phyloP scores from a whole-genome alignment of 2,113 vertebrate genomes.

The Speoplatyrhinus poulsoni region DNA sequence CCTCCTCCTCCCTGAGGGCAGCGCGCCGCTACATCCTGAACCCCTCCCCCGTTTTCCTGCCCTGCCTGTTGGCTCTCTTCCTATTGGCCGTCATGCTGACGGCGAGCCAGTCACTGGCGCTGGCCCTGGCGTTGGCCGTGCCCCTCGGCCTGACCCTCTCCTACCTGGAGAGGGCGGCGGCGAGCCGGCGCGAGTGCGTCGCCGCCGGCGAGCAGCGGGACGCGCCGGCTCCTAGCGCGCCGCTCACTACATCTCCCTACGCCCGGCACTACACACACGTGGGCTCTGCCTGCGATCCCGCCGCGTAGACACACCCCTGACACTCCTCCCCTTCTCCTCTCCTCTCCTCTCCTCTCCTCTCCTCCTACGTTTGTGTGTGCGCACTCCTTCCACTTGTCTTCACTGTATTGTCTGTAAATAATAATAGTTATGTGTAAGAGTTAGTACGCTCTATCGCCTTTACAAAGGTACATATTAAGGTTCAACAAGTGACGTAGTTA shows the following conservation, averaged over 20 bases:
- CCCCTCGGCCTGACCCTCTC: slow-evolving; percentile 91
- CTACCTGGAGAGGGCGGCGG: slow-evolving; percentile 86
- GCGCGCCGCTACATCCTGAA: slow-evolving; percentile 54
- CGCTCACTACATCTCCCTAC: slow-evolving; percentile 35
- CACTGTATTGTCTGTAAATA: slow-evolving; percentile 16
- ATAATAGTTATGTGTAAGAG: background rate
- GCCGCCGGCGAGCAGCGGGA: slow-evolving; percentile 26
- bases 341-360: background rate
- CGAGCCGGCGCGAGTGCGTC: slow-evolving; percentile 40
- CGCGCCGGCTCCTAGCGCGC: slow-evolving; percentile 10
- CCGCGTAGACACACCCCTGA: slow-evolving; percentile 62
- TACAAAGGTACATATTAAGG: no score
- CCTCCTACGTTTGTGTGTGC: background rate
- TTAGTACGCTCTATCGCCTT: slow-evolving; percentile 2
- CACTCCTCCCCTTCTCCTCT: slow-evolving; percentile 1
- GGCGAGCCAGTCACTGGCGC: slow-evolving; percentile 87
- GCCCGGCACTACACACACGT: slow-evolving; percentile 36
- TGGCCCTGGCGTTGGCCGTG: slow-evolving; percentile 87
- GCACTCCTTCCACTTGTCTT: background rate
- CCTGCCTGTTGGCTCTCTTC: slow-evolving; percentile 86
- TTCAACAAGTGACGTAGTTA: background rate
- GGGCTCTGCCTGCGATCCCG: slow-evolving; percentile 71
- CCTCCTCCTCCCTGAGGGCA: slow-evolving; percentile 43
- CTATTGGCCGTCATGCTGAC: slow-evolving; percentile 84
- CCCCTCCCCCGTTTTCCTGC: slow-evolving; percentile 76